Conservation (phyloP, 2,113 vertebrate genomes). For the Leptocoma aspasia region DNA sequence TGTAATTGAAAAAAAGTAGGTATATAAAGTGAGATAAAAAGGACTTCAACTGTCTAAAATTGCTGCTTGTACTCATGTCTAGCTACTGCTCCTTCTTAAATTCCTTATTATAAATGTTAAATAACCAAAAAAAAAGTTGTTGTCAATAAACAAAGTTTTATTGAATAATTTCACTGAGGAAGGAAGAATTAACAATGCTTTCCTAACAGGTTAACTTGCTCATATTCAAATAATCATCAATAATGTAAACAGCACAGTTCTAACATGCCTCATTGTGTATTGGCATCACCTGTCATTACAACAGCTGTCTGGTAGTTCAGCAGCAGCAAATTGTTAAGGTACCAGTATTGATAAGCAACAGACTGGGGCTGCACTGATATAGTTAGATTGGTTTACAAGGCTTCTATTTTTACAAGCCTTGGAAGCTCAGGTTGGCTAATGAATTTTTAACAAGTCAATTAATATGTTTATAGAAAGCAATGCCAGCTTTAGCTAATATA, state of each 20-base stretch:
- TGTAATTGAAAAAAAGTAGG: not conserved
- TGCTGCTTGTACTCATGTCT: not conserved
- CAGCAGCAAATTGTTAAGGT: not conserved
- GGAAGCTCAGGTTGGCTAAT: constrained; percentile 60
- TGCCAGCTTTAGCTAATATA: constrained; percentile 27
- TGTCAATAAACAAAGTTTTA: not conserved
- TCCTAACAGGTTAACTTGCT: not conserved
- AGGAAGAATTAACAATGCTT: not conserved
- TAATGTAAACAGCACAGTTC: not conserved
- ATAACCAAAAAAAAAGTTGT: not conserved
- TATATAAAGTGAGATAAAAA: not conserved
- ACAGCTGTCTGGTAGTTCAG: not conserved
- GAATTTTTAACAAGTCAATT: constrained; percentile 55
- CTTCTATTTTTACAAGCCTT: constrained; percentile 50
- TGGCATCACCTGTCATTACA: not conserved
- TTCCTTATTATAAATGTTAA: not conserved
- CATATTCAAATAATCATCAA: not conserved
- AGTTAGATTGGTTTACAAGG: constrained; percentile 60
- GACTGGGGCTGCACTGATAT: constrained; percentile 63
- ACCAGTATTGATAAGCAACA: constrained; percentile 16
- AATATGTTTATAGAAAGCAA: constrained; percentile 53
- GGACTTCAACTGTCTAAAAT: not conserved
- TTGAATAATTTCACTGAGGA: not conserved
- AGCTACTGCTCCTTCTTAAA: not conserved
- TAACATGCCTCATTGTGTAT: not conserved